Evolutionary conservation across 2,113 vertebrate genomes (phyloP), one percentile per base, ranked within the genome.

Genomic region (Prolemur simus): DNA sequence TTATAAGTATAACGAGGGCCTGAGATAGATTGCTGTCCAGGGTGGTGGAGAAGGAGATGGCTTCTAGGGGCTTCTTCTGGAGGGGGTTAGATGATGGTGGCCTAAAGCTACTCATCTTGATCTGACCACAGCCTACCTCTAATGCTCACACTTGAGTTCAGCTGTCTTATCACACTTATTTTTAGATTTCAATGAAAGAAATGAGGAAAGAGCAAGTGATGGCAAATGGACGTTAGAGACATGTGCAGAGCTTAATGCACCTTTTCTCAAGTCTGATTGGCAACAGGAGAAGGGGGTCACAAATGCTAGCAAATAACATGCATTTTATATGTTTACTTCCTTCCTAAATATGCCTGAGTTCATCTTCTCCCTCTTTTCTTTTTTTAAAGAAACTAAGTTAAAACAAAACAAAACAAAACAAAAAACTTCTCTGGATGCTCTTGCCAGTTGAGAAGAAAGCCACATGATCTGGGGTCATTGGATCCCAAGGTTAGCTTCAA

Each of bases 131-230:
- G 47, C 64, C 45, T 73, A 20, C 17, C 91, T 69, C 69, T 69
- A 86, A 94, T 39, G 56, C 14, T 91, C 66, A 69, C 27, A 91
- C 39, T 52, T 17, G 32, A 91, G 58, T 76, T 91, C 45, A 83
- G n/a, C 54, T 77, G 45, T 81, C 76, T 42, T 56, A 78, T 71
- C 14, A 87, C 34, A 87, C 17, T 91, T 77, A 84, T 34, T 68
- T 56, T 82, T 95, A 91, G 18, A 56, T 87, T 93, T 83, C 87
- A 87, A 32, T 9, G n/a, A 93, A 37, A 82, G n/a, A 93, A 95
- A 90, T 63, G 45, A 93, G 39, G 18, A n/a, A 47, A 68, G 52
- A 83, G 32, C 11, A 54, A 89, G 29, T 25, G 49, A 54, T 74
- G 39, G 56, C 68, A 91, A 77, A 39, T 10, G 56, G 10, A 4